Evolutionary conservation across 2,113 vertebrate genomes (phyloP).

Genomic region (Clinocottus analis): DNA sequence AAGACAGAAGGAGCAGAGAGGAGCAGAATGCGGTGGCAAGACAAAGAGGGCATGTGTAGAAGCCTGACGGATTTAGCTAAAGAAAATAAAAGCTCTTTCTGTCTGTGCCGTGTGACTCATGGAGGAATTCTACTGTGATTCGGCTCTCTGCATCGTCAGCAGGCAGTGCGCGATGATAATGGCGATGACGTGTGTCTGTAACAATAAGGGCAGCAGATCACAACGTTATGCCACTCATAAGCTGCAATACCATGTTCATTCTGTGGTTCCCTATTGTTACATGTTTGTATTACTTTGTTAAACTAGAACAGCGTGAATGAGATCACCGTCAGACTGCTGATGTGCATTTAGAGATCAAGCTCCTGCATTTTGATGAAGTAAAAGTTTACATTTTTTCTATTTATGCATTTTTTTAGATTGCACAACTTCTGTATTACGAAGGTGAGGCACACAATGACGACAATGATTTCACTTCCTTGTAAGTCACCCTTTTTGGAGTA

Average conservation of each 20-base stretch:
- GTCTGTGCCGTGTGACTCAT: slow-evolving; percentile 69
- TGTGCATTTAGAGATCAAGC: slow-evolving; percentile 2
- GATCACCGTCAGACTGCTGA: slow-evolving; percentile 11
- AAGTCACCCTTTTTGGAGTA: slow-evolving; percentile 15
- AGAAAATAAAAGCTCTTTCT: slow-evolving; percentile 29
- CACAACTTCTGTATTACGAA: slow-evolving; percentile 38
- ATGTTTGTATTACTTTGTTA: background rate
- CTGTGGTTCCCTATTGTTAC: background rate
- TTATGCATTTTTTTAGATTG: slow-evolving; percentile 40
- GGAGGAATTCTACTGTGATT: slow-evolving; percentile 66
- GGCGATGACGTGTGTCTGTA: slow-evolving; percentile 45
- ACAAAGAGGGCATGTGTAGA: slow-evolving; percentile 61
- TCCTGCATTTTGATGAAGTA: too few species aligned
- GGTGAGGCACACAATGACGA: slow-evolving; percentile 17
- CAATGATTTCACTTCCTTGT: slow-evolving; percentile 55
- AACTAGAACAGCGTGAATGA: slow-evolving; percentile 15
- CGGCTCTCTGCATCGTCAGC: slow-evolving; percentile 68
- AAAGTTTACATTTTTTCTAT: too few species aligned
- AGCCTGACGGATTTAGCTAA: slow-evolving; percentile 50
- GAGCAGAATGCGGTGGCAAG: slow-evolving; percentile 49
- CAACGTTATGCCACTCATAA: slow-evolving; percentile 20
- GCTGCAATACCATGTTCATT: background rate
- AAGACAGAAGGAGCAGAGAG: slow-evolving; percentile 48
- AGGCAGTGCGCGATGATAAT: slow-evolving; percentile 44
- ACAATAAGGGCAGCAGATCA: slow-evolving; percentile 23